Base-by-base conservation (phyloP, 2,888 invertebrate species). In the Ormyrus thymus region DNA sequence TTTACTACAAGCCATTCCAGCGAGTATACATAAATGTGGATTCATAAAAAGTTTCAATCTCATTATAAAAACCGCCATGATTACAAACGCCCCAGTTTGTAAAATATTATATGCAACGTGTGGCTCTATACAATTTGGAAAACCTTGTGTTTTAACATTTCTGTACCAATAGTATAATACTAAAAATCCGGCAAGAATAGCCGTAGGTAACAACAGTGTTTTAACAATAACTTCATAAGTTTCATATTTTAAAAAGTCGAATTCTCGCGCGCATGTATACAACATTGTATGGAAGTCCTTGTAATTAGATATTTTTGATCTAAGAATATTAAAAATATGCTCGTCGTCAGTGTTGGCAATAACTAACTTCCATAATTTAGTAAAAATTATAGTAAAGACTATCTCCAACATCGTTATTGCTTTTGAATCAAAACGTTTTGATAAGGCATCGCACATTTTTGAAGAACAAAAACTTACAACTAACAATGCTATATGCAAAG, bases 1-100 rank as follows among this genome's bases (percentile, higher is more conserved):
- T 85, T 91, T 91, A 82, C 92, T 91, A 79, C 94, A 93, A 15
- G 95, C 89, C 2, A 96, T 89, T 0, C 95, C 94, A 0, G 94
- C 92, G 1, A 95, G 90, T 1, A 97, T 92, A 87, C 96, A 95
- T 85, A 96, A 89, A 84, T 96, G 95, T 0, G 96, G 95, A 0
- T 95, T 94, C 88, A 95, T 93, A 84, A 96, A 93, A 71, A 96
- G 87, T 86, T 96, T 96, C 65, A 96, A 87, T 84, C 96, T 90
- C 95, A 96, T 96, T 7, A 96, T 92, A 10, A 96, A 88, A 1
- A 91, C 87, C n/a, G 96, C 95, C 94, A 96, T 94, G 0, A 93
- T 86, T 1, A 92, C 92, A 88, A 94, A 97, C 55, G 94, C 94
- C 53, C 91, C 89, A 89, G 94, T 91, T 87, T 96, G 96, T 9